Evolutionary conservation across 2,113 vertebrate species (phyloP).

Genomic region (Dinomys branickii): DNA sequence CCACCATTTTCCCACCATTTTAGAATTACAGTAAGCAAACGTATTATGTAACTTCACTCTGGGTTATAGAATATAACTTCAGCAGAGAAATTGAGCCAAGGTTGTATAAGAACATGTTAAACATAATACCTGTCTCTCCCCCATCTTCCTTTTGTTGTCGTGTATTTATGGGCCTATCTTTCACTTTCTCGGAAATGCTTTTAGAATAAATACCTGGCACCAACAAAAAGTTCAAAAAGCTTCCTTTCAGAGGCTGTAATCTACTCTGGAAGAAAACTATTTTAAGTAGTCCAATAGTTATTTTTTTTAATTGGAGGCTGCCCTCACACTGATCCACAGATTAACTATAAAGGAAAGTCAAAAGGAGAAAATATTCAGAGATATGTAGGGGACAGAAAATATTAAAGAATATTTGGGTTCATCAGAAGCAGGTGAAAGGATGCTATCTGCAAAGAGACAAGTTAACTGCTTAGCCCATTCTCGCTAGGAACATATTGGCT

Average conservation of each 20-base stretch:
- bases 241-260: slow-evolving; percentile 27
- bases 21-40: not conserved
- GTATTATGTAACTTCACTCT: too few species aligned
- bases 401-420: slow-evolving; percentile 28
- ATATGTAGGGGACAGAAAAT: not conserved
- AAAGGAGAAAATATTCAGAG: not conserved
- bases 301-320: not conserved
- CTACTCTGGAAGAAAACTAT: not conserved
- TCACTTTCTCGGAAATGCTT: slow-evolving; percentile 52
- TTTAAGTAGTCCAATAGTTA: slow-evolving; percentile 23
- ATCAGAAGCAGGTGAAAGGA: slow-evolving; percentile 38
- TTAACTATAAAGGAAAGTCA: not conserved
- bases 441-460: slow-evolving; percentile 1
- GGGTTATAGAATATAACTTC: slow-evolving; percentile 12
- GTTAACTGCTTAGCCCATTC: not conserved
- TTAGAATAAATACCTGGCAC: slow-evolving; percentile 57
- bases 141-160: slow-evolving; percentile 51
- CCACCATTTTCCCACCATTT: slow-evolving; percentile 34
- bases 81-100: too few species aligned
- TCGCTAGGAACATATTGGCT: slow-evolving; percentile 26
- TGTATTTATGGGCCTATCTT: slow-evolving; percentile 59
- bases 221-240: slow-evolving; percentile 32
- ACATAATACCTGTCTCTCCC: slow-evolving; percentile 14
- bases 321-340: not conserved
- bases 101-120: not conserved